A percentile compares a stretch with the other conserved stretches of the same genome.
Conservation (phyloP, 2,888 invertebrate genomes). For the Diplazon laetatorius region DNA sequence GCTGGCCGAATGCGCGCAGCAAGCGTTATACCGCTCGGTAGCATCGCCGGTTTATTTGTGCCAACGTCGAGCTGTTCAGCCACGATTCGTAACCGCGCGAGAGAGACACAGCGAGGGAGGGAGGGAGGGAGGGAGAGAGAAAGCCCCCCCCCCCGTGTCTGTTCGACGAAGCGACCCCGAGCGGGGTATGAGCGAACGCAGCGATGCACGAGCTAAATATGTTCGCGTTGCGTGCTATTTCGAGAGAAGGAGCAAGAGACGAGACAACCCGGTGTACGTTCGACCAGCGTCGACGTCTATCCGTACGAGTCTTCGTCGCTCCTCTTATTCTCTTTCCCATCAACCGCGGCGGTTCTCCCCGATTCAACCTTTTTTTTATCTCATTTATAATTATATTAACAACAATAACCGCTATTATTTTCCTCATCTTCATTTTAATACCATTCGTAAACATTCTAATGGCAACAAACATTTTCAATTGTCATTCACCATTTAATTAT, state of each 20-base stretch:
- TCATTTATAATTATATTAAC: too few relatives aligned
- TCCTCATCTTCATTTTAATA: too few relatives aligned
- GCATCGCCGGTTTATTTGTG: slow-evolving; percentile 66
- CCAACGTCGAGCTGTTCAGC: slow-evolving; percentile 53
- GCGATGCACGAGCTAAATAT: slow-evolving; percentile 67
- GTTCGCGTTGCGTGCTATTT: slow-evolving; percentile 70
- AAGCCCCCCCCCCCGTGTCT: slow-evolving; percentile 22
- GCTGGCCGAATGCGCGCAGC: too few relatives aligned
- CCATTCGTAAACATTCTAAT: too few relatives aligned
- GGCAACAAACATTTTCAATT: too few relatives aligned
- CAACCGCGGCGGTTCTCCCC: too few relatives aligned
- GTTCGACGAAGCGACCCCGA: slow-evolving; percentile 50
- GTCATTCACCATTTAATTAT: too few relatives aligned
- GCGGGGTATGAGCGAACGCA: slow-evolving; percentile 57
- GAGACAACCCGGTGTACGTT: slow-evolving; percentile 53
- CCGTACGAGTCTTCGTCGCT: slow-evolving; percentile 17
- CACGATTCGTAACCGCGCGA: slow-evolving; percentile 36
- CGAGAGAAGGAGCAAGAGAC: slow-evolving; percentile 64
- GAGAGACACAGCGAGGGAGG: too few relatives aligned
- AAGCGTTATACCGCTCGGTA: too few relatives aligned
- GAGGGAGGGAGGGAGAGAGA: too few relatives aligned
- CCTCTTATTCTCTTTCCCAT: slow-evolving; percentile 14
- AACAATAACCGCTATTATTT: too few relatives aligned
- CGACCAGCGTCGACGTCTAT: slow-evolving; percentile 48
- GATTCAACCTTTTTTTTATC: too few relatives aligned